phyloP scores from a whole-genome alignment of 2,888 invertebrate species.

The Bombylius major region DNA sequence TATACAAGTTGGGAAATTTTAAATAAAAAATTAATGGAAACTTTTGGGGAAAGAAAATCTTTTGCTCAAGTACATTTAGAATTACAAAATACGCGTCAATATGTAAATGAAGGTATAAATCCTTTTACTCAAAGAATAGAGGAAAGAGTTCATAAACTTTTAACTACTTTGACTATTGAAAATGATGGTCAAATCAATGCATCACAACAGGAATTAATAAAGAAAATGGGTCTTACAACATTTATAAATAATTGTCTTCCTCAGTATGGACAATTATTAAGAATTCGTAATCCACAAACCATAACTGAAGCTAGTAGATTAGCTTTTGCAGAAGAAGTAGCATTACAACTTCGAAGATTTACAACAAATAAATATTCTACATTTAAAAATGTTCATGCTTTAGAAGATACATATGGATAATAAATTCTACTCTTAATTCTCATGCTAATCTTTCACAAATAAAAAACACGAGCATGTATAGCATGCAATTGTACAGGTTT shows the following conservation, averaged over 20 bases:
- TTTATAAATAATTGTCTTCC: not conserved
- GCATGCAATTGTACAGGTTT: no score
- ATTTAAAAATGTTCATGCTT: no score
- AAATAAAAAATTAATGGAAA: not conserved
- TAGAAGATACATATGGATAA: no score
- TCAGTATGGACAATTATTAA: not conserved
- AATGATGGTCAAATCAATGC: not conserved
- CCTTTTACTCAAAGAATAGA: not conserved
- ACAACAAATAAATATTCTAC: not conserved
- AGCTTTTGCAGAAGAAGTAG: not conserved
- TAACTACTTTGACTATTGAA: not conserved
- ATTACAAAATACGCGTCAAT: no score
- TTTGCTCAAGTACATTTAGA: not conserved
- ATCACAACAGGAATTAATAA: not conserved
- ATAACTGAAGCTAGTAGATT: conserved; percentile 1
- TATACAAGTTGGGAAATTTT: not conserved
- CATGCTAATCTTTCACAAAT: no score
- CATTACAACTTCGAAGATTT: not conserved
- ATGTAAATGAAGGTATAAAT: not conserved
- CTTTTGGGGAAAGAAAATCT: no score
- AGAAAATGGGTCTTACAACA: not conserved
- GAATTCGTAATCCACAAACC: conserved; percentile 1
- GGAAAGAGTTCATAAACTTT: not conserved
- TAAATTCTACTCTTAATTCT: no score
- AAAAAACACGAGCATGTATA: no score